These are phyloP conservation scores for Neodiprion pinetum DNA, from an alignment of 1,140 invertebrate species.

Conservation along the genomic window DNA sequence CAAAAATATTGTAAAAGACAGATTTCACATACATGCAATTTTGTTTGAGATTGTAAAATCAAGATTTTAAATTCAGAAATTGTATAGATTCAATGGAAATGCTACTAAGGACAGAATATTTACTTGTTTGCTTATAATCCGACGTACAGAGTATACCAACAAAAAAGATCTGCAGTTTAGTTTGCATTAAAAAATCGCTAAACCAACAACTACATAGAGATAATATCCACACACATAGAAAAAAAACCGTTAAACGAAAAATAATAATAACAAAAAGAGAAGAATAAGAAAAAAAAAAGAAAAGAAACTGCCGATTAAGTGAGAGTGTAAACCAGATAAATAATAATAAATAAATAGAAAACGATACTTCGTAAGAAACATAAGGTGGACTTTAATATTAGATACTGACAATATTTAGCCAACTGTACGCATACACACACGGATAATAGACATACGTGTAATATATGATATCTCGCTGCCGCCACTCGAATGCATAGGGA, in stretches of 20 bases:
- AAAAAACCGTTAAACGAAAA: conserved; percentile 10
- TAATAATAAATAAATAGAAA: conserved; percentile 11
- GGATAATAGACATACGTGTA: neutral
- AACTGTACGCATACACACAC: conserved; percentile 6
- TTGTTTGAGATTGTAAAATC: no score
- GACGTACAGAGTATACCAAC: no score
- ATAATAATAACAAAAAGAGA: conserved; percentile 20
- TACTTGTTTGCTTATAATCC: no score
- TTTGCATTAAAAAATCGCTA: neutral
- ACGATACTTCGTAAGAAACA: conserved; percentile 25
- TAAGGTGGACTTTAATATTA: conserved; percentile 57
- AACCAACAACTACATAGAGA: conserved; percentile 21
- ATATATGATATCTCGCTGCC: neutral
- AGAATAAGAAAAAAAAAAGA: conserved; percentile 11
- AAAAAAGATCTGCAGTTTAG: no score
- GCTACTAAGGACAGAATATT: no score
- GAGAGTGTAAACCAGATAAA: conserved; percentile 28
- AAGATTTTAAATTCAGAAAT: no score
- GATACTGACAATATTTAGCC: conserved; percentile 37
- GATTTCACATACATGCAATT: no score
- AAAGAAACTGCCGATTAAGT: conserved; percentile 16
- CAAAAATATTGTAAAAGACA: neutral
- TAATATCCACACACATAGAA: conserved; percentile 10
- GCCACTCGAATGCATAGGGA: neutral
- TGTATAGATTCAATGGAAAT: no score